Evolutionary conservation across 1,140 invertebrate genomes (phyloP).

Genomic region (roundworm (Caenorhabditis elegans)): DNA sequence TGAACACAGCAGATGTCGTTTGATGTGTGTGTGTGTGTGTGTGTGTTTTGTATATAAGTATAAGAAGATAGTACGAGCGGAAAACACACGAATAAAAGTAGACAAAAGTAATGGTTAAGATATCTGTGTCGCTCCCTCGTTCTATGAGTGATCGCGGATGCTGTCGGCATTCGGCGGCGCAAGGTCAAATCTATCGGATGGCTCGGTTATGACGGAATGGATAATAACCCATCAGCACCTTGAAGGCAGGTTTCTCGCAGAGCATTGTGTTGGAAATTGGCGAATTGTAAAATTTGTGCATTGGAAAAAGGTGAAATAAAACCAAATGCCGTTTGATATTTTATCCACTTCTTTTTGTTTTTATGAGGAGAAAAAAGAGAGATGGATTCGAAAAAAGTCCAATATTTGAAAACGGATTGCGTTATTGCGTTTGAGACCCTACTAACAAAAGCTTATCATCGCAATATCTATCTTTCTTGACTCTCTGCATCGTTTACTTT

Average conservation of each 20-base stretch:
- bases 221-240: slow-evolving; percentile 14
- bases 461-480: background rate
- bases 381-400: background rate
- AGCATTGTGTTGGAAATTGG: background rate
- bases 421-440: background rate
- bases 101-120: slow-evolving; percentile 22
- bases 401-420: background rate
- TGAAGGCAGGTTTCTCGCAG: background rate
- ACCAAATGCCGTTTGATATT: background rate
- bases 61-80: background rate
- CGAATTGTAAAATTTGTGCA: background rate
- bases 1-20: background rate
- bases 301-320: background rate
- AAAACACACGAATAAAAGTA: background rate
- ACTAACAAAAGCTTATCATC: background rate
- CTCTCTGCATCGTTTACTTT: background rate
- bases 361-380: background rate
- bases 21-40: background rate
- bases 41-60: background rate
- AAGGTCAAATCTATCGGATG: slow-evolving; percentile 27
- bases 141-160: background rate
- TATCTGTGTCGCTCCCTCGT: background rate
- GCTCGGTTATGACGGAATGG: slow-evolving; percentile 18
- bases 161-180: background rate
- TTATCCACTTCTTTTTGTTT: background rate